Evolutionary conservation across 92 coral and sea anemone species (phyloP).

Genomic region (Palythoa grandis): DNA sequence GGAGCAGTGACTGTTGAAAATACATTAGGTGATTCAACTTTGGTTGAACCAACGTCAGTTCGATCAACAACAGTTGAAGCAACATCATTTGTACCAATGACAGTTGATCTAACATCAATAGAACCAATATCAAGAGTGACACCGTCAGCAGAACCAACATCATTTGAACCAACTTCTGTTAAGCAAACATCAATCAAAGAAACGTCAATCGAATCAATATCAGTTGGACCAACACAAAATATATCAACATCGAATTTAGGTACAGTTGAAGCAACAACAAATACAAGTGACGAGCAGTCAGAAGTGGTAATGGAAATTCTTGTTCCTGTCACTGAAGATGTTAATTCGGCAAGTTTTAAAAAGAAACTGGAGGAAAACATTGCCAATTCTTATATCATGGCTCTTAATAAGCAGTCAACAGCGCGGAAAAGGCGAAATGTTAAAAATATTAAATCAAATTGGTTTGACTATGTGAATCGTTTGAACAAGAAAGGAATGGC

Average conservation of each 20-base stretch:
- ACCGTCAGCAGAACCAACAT: not conserved
- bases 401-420: constrained; percentile 1
- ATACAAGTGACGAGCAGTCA: not conserved
- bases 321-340: constrained; percentile 29
- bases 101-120: not conserved
- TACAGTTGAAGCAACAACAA: constrained; percentile 4
- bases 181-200: not conserved
- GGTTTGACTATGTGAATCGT: not conserved
- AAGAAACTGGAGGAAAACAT: constrained; percentile 31
- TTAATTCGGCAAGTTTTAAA: constrained; percentile 17
- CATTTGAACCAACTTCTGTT: not conserved
- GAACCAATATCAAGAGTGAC: not conserved
- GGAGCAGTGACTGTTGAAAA: not conserved
- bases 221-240: not conserved
- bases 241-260: not conserved
- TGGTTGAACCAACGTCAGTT: not conserved
- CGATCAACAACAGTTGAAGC: not conserved
- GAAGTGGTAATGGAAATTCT: constrained; percentile 17
- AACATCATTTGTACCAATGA: not conserved
- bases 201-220: not conserved
- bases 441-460: constrained; percentile 1
- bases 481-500: not conserved
- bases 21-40: not conserved
- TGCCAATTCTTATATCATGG: constrained; percentile 3
- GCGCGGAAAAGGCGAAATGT: constrained; percentile 30